Evolutionary conservation across 2,113 vertebrate genomes (phyloP).

Genomic region (Suncus etruscus): DNA sequence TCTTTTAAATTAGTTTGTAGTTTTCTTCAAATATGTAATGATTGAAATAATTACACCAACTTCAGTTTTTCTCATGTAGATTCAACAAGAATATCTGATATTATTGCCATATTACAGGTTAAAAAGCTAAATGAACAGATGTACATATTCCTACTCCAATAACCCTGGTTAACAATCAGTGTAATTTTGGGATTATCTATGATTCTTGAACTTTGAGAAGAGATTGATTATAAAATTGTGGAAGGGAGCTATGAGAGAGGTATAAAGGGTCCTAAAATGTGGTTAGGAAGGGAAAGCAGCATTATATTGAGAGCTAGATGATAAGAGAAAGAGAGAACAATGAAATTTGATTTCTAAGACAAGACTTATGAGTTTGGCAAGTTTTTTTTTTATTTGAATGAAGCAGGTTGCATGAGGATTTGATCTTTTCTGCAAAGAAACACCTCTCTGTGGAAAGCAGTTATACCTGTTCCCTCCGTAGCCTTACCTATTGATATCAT

Average conservation of each 20-base stretch:
- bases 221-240: not conserved
- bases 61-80: not conserved
- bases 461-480: not conserved
- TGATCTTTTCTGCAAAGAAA: not conserved
- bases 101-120: not conserved
- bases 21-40: constrained; percentile 26
- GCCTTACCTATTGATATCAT: not conserved
- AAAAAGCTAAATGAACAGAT: not conserved
- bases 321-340: not conserved
- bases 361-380: not conserved
- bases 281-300: not conserved
- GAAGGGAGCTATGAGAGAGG: not conserved
- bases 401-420: not conserved
- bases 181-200: not conserved
- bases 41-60: not conserved
- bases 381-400: not conserved
- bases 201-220: not conserved
- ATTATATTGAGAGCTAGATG: not conserved
- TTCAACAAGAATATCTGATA: not conserved
- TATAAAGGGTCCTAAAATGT: not conserved
- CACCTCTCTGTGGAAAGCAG: not conserved
- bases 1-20: not conserved
- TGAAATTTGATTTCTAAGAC: not conserved
- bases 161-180: not conserved
- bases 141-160: too few relatives aligned